Percentiles rank a stretch among this genome's conserved stretches.
These are phyloP conservation scores for Colletes latitarsis DNA, from an alignment of 1,140 invertebrate genomes.

Conservation along the genomic window DNA sequence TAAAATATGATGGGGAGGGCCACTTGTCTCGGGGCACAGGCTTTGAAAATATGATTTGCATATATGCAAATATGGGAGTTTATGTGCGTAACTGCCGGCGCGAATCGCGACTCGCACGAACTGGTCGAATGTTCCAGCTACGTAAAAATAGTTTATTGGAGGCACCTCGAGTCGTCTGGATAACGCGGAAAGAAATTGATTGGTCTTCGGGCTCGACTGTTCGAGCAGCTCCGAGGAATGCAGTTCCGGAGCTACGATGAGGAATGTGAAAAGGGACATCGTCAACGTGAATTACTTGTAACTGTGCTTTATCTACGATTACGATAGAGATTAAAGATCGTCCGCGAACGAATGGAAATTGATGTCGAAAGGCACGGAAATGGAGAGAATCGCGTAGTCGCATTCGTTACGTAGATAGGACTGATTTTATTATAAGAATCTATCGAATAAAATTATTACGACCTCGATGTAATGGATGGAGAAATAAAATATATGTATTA, in stretches of 20 bases:
- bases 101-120: slow-evolving; percentile 17
- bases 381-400: neutral
- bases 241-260: slow-evolving; percentile 1
- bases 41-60: slow-evolving; percentile 39
- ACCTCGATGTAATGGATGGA: neutral
- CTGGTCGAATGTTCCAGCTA: neutral
- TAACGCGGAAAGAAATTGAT: slow-evolving; percentile 30
- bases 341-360: slow-evolving; percentile 15
- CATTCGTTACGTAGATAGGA: neutral
- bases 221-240: slow-evolving; percentile 2
- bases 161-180: neutral
- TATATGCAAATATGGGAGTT: slow-evolving; percentile 36
- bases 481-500: no score
- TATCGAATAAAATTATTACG: neutral
- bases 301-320: slow-evolving; percentile 22
- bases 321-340: slow-evolving; percentile 6
- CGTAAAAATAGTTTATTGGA: slow-evolving; percentile 18
- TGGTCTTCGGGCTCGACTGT: neutral
- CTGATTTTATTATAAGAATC: neutral
- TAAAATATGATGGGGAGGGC: slow-evolving; percentile 20
- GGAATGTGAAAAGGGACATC: slow-evolving; percentile 12
- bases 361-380: neutral
- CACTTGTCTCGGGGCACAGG: neutral
- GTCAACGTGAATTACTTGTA: slow-evolving; percentile 16
- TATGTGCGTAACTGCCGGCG: slow-evolving; percentile 12